A percentile compares a stretch with the other conserved stretches of the same genome.
Evolutionary conservation across 2,113 vertebrate genomes (phyloP).

Genomic region (Enhydra lutris): DNA sequence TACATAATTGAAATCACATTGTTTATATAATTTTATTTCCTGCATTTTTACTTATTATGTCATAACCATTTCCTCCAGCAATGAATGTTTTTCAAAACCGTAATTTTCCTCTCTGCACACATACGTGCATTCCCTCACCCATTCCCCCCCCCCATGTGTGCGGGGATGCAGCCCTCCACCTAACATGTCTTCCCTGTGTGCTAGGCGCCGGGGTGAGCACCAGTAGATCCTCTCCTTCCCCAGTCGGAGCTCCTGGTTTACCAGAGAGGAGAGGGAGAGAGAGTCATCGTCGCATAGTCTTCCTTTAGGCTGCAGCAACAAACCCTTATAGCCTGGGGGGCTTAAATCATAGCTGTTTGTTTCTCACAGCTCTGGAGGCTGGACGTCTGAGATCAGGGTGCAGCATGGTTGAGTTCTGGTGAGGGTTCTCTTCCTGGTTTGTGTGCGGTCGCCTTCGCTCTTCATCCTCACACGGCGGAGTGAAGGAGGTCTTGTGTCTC

Average conservation of each 20-base stretch:
- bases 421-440: not conserved
- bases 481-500: not conserved
- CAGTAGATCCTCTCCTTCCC: not conserved
- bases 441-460: not conserved
- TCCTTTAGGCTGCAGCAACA: not conserved
- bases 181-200: not conserved
- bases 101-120: not conserved
- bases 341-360: not conserved
- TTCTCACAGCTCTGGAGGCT: not conserved
- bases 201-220: not conserved
- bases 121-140: not conserved
- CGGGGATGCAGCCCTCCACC: too few species aligned
- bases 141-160: accelerated
- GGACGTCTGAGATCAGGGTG: not conserved
- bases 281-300: not conserved
- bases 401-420: not conserved
- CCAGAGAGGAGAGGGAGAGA: not conserved
- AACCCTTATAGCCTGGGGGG: not conserved
- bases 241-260: not conserved
- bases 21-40: slow-evolving; percentile 46
- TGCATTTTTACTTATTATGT: slow-evolving; percentile 14
- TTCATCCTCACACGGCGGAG: not conserved
- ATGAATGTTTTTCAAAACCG: not conserved
- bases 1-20: slow-evolving; percentile 59
- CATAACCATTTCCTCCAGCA: slow-evolving; percentile 22